A percentile compares a stretch with the other conserved stretches of the same genome.
These are phyloP conservation scores for Corythornis vintsioides DNA, from an alignment of 2,113 vertebrate genomes.

Conservation along the genomic window DNA sequence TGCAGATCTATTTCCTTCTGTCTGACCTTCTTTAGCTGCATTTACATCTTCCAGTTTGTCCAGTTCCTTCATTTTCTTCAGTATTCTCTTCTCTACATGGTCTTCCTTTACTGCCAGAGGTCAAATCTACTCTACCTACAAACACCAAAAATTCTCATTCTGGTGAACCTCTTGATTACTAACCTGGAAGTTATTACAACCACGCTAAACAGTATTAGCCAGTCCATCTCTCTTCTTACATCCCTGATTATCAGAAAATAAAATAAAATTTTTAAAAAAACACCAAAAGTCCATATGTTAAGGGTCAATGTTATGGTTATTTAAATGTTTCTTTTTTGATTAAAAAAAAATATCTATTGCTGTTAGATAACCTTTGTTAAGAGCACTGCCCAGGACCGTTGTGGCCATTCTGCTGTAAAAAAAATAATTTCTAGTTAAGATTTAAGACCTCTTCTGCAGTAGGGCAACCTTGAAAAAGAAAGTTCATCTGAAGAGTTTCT, in stretches of 20 bases:
- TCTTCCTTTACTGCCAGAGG: background rate
- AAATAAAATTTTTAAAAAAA: no score
- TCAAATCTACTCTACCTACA: background rate
- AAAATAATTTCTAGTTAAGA: background rate
- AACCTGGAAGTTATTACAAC: background rate
- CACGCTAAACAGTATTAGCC: background rate
- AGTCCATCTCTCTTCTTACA: background rate
- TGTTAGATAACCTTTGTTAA: background rate
- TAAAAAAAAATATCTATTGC: background rate
- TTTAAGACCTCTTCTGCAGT: background rate
- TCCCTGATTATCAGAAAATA: background rate
- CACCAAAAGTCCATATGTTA: background rate
- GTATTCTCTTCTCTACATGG: background rate
- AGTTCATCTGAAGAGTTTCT: background rate
- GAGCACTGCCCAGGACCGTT: fast-evolving
- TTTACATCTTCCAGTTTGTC: background rate
- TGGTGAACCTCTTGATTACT: background rate
- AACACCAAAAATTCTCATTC: background rate
- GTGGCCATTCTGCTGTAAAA: background rate
- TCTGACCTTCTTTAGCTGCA: background rate
- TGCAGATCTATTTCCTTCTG: background rate
- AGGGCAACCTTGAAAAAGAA: background rate
- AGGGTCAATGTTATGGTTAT: background rate
- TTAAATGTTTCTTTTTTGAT: background rate
- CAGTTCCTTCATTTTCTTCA: background rate